Percentiles rank a stretch among this genome's conserved stretches.
These are phyloP conservation scores for Stenotaenia linearis DNA, from an alignment of 2,888 invertebrate genomes.

Conservation along the genomic window DNA sequence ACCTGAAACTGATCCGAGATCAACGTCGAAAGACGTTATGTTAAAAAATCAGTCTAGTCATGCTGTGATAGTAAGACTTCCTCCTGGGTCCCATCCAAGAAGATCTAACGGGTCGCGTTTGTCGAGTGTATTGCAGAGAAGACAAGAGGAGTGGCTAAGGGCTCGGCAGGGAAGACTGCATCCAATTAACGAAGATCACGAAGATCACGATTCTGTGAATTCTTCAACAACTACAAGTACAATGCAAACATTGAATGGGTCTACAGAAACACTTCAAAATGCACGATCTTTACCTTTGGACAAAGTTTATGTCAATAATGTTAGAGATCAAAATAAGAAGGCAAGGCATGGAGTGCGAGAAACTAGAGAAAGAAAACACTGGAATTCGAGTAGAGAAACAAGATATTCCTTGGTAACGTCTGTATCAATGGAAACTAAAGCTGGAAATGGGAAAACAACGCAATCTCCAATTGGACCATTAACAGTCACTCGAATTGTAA, in stretches of 20 bases:
- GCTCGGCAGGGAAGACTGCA: not conserved
- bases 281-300: not conserved
- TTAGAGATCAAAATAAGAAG: not conserved
- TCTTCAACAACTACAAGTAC: not conserved
- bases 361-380: not conserved
- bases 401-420: constrained; percentile 1
- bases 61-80: constrained; percentile 11
- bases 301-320: not conserved
- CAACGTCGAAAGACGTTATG: not conserved
- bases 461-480: not conserved
- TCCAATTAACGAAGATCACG: not conserved
- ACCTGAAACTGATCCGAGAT: not conserved
- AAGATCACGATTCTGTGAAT: not conserved
- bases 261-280: not conserved
- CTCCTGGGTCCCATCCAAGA: constrained; percentile 3
- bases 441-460: not conserved
- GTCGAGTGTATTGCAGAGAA: not conserved
- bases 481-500: not conserved
- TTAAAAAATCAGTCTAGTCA: constrained; percentile 28
- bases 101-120: not conserved
- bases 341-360: not conserved
- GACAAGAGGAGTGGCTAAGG: constrained; percentile 1
- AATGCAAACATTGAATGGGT: not conserved
- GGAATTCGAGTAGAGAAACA: not conserved
- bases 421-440: not conserved